Base-by-base conservation (phyloP, 2,113 vertebrate genomes). In the Psephotus haematonotus region DNA sequence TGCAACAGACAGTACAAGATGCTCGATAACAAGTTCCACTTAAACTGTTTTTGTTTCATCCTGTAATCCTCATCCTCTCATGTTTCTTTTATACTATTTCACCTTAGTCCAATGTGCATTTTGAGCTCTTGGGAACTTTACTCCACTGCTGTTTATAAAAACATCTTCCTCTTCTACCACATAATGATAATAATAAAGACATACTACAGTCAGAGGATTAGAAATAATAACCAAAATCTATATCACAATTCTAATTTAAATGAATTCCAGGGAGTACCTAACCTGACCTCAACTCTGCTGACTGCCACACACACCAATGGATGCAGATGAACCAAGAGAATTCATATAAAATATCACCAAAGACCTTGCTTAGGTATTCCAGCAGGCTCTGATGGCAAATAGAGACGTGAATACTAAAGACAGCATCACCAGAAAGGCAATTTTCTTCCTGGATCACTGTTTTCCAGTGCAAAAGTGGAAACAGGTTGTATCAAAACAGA, bases 61-160 rank as follows among this genome's bases (percentile, higher is more conserved):
- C 47, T 69, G 28, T n/a, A 92, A 92, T 90, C 49, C 57, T 76
- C 82, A 60, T 74, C 31, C 69, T 80, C 28, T 85, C 46, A 6
- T 82, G 41, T 77, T 95, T 75, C 62, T 93, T 88, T 94, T 86
- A 18, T 63, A 89, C 83, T 85, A 82, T 91, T 90, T 67, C 46
- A 93, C 86, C 86, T 92, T 57, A 94, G 64, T 35, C 52, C 87
- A 85, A 50, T 8, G 18, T 9, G 46, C 55, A 63, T 86, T 92
- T 59, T 62, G 50, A 86, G 79, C 75, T 90, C 62, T 75, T 43
- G 69, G 37, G 71, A 92, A 83, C 1, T 0, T 79, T 68, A 47
- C 46, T 64, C 95, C 68, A 19, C 46, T 84, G 68, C 46, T 68
- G 52, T 53, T 92, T 83, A 69, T 22, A 59, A 82, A 95, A 88